Base-by-base conservation (phyloP, 2,113 vertebrate genomes). In the Sigmodon hispidus region DNA sequence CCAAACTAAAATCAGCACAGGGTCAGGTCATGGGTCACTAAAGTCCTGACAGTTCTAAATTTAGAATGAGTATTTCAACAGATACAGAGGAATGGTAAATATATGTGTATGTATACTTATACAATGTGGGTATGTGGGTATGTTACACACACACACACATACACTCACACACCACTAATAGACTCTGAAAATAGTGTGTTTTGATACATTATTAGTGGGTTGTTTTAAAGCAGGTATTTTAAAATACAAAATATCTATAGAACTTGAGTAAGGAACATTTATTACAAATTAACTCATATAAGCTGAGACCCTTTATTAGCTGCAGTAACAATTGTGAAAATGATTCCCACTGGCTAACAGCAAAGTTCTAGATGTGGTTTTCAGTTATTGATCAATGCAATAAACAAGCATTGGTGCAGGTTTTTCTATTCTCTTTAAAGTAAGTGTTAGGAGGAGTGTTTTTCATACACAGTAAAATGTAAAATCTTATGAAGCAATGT, bases 401-500 rank as follows among this genome's bases (percentile, higher is more conserved):
- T 92, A 55, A 93, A 7, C 57, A 89, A 93, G 93, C 88, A 95
- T 92, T 96, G 95, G 86, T 57, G 88, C 57, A 59, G 5, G 40
- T 89, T 52, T 90, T 76, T 4, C 45, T 63, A 52, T 57, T 92
- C 86, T 92, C 87, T 93, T 90, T 67, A 57, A 87, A 87, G 69
- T 69, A 75, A 95, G 91, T 92, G 72, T 90, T 92, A 36, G 1
- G 61, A 85, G n/a, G 34, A 8, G 5, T 84, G 21, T 31, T 95
- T 90, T 57, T 83, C 10, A 94, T 95, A 96, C 48, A 65, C 17
- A 97, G 7, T 70, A 77, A 97, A 94, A 94, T 96, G 87, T 94
- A 97, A 97, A 97, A 95, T 97, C 93, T 96, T 93, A 92, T 65
- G 63, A 91, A 70, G 70, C 61, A 93, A 94, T 91, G 96, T 96